Percentiles rank a stretch among this genome's conserved stretches.
phyloP scores from a whole-genome alignment of 2,113 vertebrate genomes.

The Oryzias curvinotus region DNA sequence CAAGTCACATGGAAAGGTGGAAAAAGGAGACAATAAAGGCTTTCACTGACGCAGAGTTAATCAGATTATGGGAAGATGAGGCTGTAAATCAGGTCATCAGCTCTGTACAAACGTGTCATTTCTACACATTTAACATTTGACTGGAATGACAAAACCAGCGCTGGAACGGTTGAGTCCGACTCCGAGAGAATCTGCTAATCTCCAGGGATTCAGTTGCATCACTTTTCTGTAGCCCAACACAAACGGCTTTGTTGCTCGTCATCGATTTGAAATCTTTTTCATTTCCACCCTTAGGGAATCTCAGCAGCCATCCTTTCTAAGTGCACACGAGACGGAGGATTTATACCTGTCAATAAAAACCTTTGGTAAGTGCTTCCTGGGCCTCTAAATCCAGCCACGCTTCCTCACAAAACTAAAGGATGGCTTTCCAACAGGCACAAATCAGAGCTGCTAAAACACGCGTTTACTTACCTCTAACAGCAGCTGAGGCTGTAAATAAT shows the following conservation, averaged over 20 bases:
- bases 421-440: constrained; percentile 76
- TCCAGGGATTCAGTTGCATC: constrained; percentile 53
- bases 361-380: constrained; percentile 82
- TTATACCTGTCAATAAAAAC: constrained; percentile 81
- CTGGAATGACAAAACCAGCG: no score
- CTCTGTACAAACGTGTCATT: no score
- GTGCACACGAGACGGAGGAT: constrained; percentile 76
- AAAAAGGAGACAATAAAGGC: constrained; percentile 31
- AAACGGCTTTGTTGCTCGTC: constrained; percentile 68
- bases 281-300: constrained; percentile 75
- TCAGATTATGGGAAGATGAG: not conserved
- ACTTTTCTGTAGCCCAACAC: constrained; percentile 55
- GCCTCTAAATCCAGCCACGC: constrained; percentile 77
- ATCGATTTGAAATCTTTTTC: constrained; percentile 79
- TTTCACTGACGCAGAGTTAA: constrained; percentile 19
- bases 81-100: no score
- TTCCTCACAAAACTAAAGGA: constrained; percentile 72
- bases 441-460: constrained; percentile 80
- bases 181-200: constrained; percentile 57
- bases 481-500: constrained; percentile 78
- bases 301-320: constrained; percentile 75
- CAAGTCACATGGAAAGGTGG: constrained; percentile 40
- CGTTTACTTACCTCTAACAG: constrained; percentile 76
- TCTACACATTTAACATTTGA: no score
- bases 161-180: no score